Conservation (phyloP, 2,797 vertebrate species). For the Chloroceryle inda region DNA sequence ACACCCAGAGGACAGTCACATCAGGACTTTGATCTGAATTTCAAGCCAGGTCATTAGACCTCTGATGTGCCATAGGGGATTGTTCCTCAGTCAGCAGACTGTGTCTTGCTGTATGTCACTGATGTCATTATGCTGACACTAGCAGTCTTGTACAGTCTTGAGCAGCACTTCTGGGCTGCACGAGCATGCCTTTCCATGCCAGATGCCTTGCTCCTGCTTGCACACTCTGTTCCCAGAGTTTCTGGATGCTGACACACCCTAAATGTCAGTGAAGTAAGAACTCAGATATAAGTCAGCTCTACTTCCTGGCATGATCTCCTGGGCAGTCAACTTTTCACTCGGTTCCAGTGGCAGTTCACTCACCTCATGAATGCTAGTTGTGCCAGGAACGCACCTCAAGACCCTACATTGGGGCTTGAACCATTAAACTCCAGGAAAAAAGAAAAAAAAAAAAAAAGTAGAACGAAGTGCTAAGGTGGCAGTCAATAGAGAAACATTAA, state of each 20-base stretch:
- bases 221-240: constrained; percentile 44
- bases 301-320: not conserved
- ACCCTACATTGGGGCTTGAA: not conserved
- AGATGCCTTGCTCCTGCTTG: not conserved
- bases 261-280: constrained; percentile 5
- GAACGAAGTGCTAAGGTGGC: not conserved
- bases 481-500: not conserved
- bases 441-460: not conserved
- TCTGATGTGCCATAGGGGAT: not conserved
- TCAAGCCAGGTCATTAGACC: not conserved
- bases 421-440: not conserved
- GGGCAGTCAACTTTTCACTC: not conserved
- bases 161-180: not conserved
- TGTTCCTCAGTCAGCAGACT: not conserved
- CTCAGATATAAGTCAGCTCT: not conserved
- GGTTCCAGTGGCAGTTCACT: not conserved
- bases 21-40: not conserved
- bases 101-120: not conserved
- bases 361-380: not conserved
- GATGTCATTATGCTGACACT: not conserved
- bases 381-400: not conserved
- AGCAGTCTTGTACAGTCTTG: not conserved
- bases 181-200: not conserved
- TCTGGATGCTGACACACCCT: constrained; percentile 19
- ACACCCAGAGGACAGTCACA: not conserved